These are phyloP conservation scores for Parauchenoglanis punctatus DNA, from an alignment of 2,797 vertebrate genomes.

Conservation along the genomic window DNA sequence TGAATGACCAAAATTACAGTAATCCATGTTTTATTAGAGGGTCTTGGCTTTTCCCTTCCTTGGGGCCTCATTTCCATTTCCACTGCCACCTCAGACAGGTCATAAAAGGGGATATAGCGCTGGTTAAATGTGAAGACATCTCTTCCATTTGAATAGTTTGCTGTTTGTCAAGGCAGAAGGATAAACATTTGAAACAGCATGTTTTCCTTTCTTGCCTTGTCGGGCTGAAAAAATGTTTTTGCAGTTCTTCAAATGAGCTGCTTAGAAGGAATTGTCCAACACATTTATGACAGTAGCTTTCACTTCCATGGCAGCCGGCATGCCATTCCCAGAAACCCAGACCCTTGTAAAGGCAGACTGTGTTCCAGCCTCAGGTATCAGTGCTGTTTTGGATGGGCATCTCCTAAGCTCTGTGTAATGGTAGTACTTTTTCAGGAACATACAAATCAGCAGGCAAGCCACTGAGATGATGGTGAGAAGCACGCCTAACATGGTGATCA, in stretches of 20 bases:
- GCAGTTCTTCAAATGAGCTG: slow-evolving; percentile 61
- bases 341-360: slow-evolving; percentile 87
- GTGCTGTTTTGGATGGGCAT: slow-evolving; percentile 79
- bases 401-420: slow-evolving; percentile 77
- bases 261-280: slow-evolving; percentile 86
- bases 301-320: slow-evolving; percentile 86
- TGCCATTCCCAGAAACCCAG: slow-evolving; percentile 85
- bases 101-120: slow-evolving; percentile 66
- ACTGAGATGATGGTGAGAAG: slow-evolving; percentile 83
- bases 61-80: slow-evolving; percentile 66
- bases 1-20: slow-evolving; percentile 64
- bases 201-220: slow-evolving; percentile 70
- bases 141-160: slow-evolving; percentile 64
- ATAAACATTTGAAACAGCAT: slow-evolving; percentile 75
- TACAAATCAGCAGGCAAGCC: slow-evolving; percentile 83
- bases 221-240: slow-evolving; percentile 65
- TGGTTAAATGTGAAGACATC: slow-evolving; percentile 68
- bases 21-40: slow-evolving; percentile 70
- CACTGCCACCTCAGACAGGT: slow-evolving; percentile 63
- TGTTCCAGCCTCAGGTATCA: slow-evolving; percentile 76
- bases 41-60: slow-evolving; percentile 63
- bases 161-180: slow-evolving; percentile 69
- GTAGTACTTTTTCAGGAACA: slow-evolving; percentile 81
- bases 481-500: slow-evolving; percentile 81
- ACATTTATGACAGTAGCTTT: slow-evolving; percentile 95